These are phyloP conservation scores for Suncus etruscus DNA, from an alignment of 2,113 vertebrate species.

Conservation along the genomic window DNA sequence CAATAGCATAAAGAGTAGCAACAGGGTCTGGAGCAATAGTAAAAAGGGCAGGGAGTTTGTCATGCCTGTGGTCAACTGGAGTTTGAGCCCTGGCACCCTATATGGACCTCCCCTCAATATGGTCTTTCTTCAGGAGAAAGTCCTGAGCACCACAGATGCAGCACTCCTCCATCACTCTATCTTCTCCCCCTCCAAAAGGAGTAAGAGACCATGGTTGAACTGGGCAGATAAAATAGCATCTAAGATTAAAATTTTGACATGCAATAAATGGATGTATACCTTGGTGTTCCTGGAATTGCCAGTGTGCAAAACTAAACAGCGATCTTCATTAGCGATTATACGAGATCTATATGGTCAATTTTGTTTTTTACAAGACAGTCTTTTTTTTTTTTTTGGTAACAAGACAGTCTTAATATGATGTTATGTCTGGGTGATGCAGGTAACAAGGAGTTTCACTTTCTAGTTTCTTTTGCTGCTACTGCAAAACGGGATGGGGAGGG, in stretches of 20 bases:
- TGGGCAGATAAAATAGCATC: neutral
- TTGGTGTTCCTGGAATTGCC: neutral
- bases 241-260: neutral
- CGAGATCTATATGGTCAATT: neutral
- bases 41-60: neutral
- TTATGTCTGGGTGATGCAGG: neutral
- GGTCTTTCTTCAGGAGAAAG: neutral
- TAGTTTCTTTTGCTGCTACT: neutral
- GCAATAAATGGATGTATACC: neutral
- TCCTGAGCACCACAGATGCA: neutral
- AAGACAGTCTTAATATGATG: neutral
- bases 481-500: neutral
- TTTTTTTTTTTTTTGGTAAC: neutral
- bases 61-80: neutral
- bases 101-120: neutral
- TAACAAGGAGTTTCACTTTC: neutral
- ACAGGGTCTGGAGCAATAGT: neutral
- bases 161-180: neutral
- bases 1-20: neutral
- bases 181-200: neutral
- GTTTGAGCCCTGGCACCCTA: neutral
- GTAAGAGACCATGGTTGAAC: neutral
- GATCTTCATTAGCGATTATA: neutral
- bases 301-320: neutral
- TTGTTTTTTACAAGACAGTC: neutral